Evolutionary conservation across 2,113 vertebrate genomes (phyloP).

Genomic region (Pipa parva): DNA sequence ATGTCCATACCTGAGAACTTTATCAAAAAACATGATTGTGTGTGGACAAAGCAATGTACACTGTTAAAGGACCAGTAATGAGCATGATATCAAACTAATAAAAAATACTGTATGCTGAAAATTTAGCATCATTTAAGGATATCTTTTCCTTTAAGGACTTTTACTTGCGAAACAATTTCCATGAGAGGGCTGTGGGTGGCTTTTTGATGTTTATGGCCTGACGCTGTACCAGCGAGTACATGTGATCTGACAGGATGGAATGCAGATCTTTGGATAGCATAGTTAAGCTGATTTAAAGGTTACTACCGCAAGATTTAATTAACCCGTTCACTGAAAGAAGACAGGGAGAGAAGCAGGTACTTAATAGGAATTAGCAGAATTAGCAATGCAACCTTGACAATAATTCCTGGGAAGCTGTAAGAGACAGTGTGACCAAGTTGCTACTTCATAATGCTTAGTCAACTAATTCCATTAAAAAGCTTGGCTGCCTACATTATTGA

Average conservation of each 20-base stretch:
- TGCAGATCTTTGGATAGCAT: not conserved
- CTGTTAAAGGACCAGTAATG: no score
- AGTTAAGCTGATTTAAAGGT: constrained; percentile 8
- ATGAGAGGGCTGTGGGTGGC: not conserved
- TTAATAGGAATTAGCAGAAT: not conserved
- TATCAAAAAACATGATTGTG: no score
- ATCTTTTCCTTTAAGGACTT: not conserved
- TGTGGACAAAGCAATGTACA: no score
- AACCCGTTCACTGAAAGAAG: not conserved
- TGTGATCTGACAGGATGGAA: not conserved
- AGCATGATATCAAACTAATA: no score
- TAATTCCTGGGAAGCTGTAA: not conserved
- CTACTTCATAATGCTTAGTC: not conserved
- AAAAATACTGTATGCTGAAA: no score
- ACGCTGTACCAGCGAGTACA: not conserved
- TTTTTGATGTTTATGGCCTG: not conserved
- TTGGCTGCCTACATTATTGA: not conserved
- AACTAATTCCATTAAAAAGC: not conserved
- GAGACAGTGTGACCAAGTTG: not conserved
- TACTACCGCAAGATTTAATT: not conserved
- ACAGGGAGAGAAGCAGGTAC: not conserved
- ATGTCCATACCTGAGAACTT: no score
- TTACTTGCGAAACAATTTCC: not conserved
- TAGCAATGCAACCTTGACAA: not conserved
- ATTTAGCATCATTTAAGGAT: no score